These are phyloP conservation scores for Cisticola juncidis DNA, from an alignment of 2,113 vertebrate species.

Conservation along the genomic window DNA sequence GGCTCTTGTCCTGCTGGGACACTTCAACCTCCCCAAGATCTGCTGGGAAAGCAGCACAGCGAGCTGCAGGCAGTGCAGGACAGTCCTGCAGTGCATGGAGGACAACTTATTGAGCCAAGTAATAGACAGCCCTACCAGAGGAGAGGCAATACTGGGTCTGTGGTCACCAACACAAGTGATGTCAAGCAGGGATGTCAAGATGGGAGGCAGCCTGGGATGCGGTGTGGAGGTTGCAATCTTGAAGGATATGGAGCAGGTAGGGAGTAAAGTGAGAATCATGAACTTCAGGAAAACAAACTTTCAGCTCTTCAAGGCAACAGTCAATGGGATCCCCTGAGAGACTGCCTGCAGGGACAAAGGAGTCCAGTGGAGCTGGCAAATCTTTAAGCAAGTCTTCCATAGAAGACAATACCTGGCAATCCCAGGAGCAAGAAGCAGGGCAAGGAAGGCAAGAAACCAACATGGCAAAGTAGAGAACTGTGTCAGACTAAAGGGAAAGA, in stretches of 20 bases:
- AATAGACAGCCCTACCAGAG: not conserved
- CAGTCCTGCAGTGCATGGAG: not conserved
- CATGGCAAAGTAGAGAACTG: not conserved
- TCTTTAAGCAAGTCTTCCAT: not conserved
- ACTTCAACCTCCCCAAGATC: fast-evolving
- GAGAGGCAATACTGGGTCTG: fast-evolving
- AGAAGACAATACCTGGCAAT: not conserved
- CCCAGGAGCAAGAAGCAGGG: not conserved
- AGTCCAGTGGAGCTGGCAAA: not conserved
- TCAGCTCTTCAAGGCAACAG: not conserved
- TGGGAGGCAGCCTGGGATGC: not conserved
- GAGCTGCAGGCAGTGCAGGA: not conserved
- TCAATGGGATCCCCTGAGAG: not conserved
- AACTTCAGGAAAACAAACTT: not conserved
- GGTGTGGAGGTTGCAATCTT: not conserved
- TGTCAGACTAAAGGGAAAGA: not conserved
- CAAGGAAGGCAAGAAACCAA: not conserved
- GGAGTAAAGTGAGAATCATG: not conserved
- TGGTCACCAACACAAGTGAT: not conserved
- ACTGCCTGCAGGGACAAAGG: not conserved
- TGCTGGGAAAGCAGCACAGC: not conserved
- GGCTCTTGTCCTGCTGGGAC: not conserved
- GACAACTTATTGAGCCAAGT: not conserved
- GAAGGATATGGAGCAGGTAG: not conserved
- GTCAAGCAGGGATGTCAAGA: not conserved